Evolutionary conservation across 2,888 invertebrate species (phyloP), one percentile per base, ranked within the genome.

Genomic region (Diogma glabrata): DNA sequence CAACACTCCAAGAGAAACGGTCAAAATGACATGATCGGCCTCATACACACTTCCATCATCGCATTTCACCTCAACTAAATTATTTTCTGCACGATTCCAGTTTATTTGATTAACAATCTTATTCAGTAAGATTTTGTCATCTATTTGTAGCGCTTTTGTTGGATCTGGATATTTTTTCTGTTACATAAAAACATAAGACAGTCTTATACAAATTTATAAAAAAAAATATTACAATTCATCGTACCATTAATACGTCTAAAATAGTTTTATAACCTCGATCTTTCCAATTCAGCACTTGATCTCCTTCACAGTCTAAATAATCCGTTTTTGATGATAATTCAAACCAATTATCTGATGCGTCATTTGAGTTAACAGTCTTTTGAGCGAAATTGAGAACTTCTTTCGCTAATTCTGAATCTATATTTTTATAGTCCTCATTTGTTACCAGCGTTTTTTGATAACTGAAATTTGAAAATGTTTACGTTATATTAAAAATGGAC

Each of bases 241-340:
- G 14, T 69, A 84, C 85, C 77, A 79, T 72, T 54, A 90, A 69
- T 46, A 87, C 60, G 58, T 82, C 76, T 47, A 90, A 67, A 53
- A 89, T 69, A 2, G 73, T 81, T 55, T 71, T 74, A 61, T 77
- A 89, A 2, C 87, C 87, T 54, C 73, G 76, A 49, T 78, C 76
- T 57, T 82, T 84, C 89, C 87, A 91, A 60, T 83, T 78, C 4
- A 84, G 69, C 58, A 81, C 64, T n/a, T 71, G 67, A 60, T 87
- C 79, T 1, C 90, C 90, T 9, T 81, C 79, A 61, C 85, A 85
- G 0, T 71, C 67, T 75, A 78, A 73, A 61, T 80, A 82, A 55
- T 82, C 77, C 2, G 72, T 64, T 53, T 69, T 70, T 1, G 82
- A 73, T 0, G 88, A 87, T 46, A 85, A 76, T 38, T 81, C 73